Evolutionary conservation across 2,113 vertebrate genomes (phyloP), one percentile per base, ranked within the genome.

Genomic region (Litocranius walleri): DNA sequence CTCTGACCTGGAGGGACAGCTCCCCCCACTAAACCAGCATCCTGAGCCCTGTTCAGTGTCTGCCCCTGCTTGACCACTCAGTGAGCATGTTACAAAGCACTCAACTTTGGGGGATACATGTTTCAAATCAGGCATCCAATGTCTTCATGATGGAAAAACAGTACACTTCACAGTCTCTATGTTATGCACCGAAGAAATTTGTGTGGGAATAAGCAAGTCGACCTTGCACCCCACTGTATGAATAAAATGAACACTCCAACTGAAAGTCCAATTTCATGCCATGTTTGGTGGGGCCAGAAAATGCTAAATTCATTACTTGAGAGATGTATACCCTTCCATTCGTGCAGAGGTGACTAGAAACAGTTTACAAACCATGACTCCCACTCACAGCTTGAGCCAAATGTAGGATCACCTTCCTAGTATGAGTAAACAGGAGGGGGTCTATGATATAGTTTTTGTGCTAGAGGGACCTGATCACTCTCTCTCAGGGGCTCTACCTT

Each of bases 241-340:
- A 94, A 10, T 40, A 48, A 57, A 95, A 71, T 0, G 13, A 57
- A 96, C 16, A 23, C 27, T 25, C 59, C 14, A 59, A 45, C 27
- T 14, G 6, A 74, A 52, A 88, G 62, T 52, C 43, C 64, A 74
- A 87, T 87, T 90, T 90, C 78, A 89, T 29, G 78, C 14, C 33
- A 50, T 7, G 52, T 87, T 77, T 50, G 11, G 7, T 40, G n/a
- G 56, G 86, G 61, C 33, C 30, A 4, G 19, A 67, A 54, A 78
- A 95, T 86, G 67, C 25, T 50, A 50, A 89, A 84, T n/a, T 59
- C 64, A 59, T 62, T 40, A 74, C 4, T 71, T 84, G 52, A 45
- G 97, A 90, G 36, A 61, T 10, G 29, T 7, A 29, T 2, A 2
- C 29, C 33, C 82, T 92, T 64, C 40, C 77, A 56, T 61, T 43